Base-by-base conservation (phyloP, 2,797 vertebrate species). In the Sternotherus odoratus region DNA sequence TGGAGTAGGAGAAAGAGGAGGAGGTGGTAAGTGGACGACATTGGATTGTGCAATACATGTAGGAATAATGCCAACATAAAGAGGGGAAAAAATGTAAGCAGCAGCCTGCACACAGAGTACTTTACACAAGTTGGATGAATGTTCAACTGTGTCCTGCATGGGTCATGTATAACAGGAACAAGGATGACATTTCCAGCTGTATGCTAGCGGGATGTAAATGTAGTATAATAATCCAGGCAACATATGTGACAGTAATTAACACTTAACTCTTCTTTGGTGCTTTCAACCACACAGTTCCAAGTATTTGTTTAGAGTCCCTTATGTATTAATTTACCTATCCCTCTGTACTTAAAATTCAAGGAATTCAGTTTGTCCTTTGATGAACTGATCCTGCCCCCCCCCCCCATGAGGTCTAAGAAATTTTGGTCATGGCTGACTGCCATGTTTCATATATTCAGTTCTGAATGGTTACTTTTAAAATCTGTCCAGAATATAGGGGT, bases 41-140 rank as follows among this genome's bases (percentile, higher is more conserved):
- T 81, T 84, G 75, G 96, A 97, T 98, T 98, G 98, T 98, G 98
- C 98, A 98, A 98, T 97, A 97, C 85, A 30, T 94, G 95, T 93
- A 95, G 98, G 98, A 98, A 98, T 98, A 96, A 60, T 91, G 98
- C 98, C 98, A 98, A 97, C 91, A 85, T 90, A 93, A 96, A 96
- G 97, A 84, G 82, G 84, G 82, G 89, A 98, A 53, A 93, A 91
- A 98, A 98, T 97, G 97, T 95, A 95, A 97, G 97, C 97, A 97
- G 97, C 96, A 98, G 77, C 88, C 91, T 78, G 97, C 95, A 98
- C 97, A 98, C 96, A 95, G 96, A 96, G 97, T 95, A 96, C 96
- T 86, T 88, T 72, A 80, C 79, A 85, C 82, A 89, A 87, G 46
- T 66, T 49, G 91, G 82, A 90, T 93, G 91, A 95, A 95, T 91